Base-by-base conservation (phyloP, 53 echinoderm and acorn worm species). In the Actinopyga echinites region DNA sequence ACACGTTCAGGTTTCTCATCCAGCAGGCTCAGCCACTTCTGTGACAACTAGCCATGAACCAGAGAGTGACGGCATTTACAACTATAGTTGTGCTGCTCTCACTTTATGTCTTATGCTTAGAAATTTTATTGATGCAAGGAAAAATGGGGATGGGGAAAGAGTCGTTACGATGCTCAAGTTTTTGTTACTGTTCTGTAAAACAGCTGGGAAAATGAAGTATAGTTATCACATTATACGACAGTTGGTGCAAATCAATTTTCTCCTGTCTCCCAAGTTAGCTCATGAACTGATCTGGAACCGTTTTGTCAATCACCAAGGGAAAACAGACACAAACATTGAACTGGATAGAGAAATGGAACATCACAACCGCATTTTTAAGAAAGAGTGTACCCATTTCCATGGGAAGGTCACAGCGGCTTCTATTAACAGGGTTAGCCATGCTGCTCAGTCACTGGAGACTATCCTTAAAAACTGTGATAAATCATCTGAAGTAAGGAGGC, bases 241-340 rank as follows among this genome's bases (percentile, higher is more conserved):
- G 24, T 89, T 92, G 20, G 68, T 77, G 3, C 92, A 92, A 31
- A 65, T 89, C 0, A 69, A 88, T 12, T 85, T 79, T 44, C 44
- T 86, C 29, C 83, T 92, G 10, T 85, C 89, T 12, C 89, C 89
- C 64, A 60, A 83, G n/a, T 69, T 85, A 11, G 89, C 92, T 52
- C 73, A 86, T 40, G 63, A 89, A 28, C 68, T 92, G 8, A 83
- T 64, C 31, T 89, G 89, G 89, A 92, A 92, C 69, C 82, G 92
- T 54, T 86, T 28, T 78, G 92, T 92, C 0, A 92, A 92, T 43
- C 52, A 82, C 30, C 31, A 54, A 26, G 79, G 82, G 0, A 56
- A 83, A 57, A 44, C 32, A 23, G 83, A 86, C 79, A 83, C 65
- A 1, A 90, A 90, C 22, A 52, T 88, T 26, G 87, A 87, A 53